A percentile compares a stretch with the other conserved stretches of the same genome.
These are phyloP conservation scores for Boloria euphrosyne DNA, from an alignment of 2,888 invertebrate species.

Conservation along the genomic window DNA sequence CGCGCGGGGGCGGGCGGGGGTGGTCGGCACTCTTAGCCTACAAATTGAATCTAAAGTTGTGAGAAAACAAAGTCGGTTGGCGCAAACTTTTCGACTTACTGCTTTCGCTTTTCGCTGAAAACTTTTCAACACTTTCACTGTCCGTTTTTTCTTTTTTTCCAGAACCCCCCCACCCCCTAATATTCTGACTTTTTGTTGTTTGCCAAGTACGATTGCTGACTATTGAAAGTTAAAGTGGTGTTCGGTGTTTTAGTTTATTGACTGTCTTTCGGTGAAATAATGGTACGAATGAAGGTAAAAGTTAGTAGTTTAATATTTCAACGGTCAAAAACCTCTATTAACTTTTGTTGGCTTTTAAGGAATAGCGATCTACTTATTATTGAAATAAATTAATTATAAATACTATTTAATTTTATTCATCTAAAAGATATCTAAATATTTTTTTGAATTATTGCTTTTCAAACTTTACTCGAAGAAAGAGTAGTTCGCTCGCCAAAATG, in stretches of 20 bases:
- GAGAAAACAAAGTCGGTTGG: conserved; percentile 68
- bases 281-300: conserved; percentile 13
- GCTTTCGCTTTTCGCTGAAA: conserved; percentile 72
- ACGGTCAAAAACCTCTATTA: neutral
- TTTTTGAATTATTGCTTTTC: too few species aligned
- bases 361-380: too few species aligned
- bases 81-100: conserved; percentile 65
- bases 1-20: conserved; percentile 39
- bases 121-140: conserved; percentile 72
- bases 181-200: conserved; percentile 28
- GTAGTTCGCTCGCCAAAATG: too few species aligned
- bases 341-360: too few species aligned
- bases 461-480: too few species aligned
- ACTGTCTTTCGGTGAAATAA: conserved; percentile 11
- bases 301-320: conserved; percentile 15
- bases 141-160: conserved; percentile 52
- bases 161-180: conserved; percentile 24
- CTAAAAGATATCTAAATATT: too few species aligned
- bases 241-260: conserved; percentile 37
- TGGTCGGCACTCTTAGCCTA: conserved; percentile 51
- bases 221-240: conserved; percentile 37
- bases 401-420: too few species aligned
- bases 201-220: conserved; percentile 34
- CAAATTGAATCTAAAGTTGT: conserved; percentile 74
- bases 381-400: too few species aligned